Conservation (phyloP, 2,888 invertebrate species). For the Eupithecia tripunctaria region DNA sequence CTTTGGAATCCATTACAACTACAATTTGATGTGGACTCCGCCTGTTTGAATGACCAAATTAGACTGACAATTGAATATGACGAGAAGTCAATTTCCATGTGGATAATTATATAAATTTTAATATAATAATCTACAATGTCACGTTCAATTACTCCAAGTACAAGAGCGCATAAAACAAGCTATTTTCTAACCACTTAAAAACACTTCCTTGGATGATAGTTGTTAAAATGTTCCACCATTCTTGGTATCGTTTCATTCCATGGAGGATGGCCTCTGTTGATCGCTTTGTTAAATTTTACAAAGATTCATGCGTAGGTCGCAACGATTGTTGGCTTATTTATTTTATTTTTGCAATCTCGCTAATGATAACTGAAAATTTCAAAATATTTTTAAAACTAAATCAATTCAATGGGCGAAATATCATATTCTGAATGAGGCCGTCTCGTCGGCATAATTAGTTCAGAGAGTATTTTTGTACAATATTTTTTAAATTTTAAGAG, state of each 20-base stretch:
- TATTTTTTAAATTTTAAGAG: slow-evolving; percentile 75
- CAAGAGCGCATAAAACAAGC: slow-evolving; percentile 50
- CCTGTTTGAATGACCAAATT: slow-evolving; percentile 71
- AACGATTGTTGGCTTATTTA: slow-evolving; percentile 35
- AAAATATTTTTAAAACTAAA: slow-evolving; percentile 50
- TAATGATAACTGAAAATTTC: slow-evolving; percentile 67
- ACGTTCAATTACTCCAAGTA: slow-evolving; percentile 53
- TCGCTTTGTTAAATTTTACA: slow-evolving; percentile 40
- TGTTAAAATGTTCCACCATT: slow-evolving; percentile 39
- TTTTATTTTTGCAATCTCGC: slow-evolving; percentile 67
- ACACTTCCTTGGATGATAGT: slow-evolving; percentile 19
- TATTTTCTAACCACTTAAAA: slow-evolving; percentile 30
- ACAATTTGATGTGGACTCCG: slow-evolving; percentile 66
- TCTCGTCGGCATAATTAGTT: slow-evolving; percentile 70
- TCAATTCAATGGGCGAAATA: slow-evolving; percentile 67
- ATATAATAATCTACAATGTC: slow-evolving; percentile 45
- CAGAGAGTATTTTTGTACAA: slow-evolving; percentile 84
- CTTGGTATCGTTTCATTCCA: slow-evolving; percentile 44
- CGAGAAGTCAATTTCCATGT: slow-evolving; percentile 63
- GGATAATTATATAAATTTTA: slow-evolving; percentile 56
- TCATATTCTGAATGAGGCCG: slow-evolving; percentile 69
- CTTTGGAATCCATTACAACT: slow-evolving; percentile 62
- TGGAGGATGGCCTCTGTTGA: slow-evolving; percentile 37
- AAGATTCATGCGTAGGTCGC: slow-evolving; percentile 24
- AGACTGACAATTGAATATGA: slow-evolving; percentile 67